phyloP scores from a whole-genome alignment of 2,797 vertebrate species.

The Chromis chromis region DNA sequence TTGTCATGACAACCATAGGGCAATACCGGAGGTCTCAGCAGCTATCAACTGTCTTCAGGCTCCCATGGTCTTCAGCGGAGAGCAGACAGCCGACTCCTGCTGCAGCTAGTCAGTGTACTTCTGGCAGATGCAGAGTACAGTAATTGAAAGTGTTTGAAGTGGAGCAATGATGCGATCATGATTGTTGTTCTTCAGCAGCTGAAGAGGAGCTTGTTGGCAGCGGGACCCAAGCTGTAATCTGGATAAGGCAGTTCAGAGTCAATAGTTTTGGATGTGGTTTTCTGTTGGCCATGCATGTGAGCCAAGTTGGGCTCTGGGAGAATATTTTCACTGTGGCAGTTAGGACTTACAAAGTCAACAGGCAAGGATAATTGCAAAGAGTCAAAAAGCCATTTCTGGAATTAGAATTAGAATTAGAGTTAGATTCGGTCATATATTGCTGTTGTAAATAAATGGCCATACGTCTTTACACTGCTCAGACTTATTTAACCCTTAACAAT shows the following conservation, averaged over 20 bases:
- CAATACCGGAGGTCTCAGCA: slow-evolving; percentile 28
- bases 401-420: neutral
- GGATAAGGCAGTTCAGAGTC: slow-evolving; percentile 20
- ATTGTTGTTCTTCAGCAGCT: slow-evolving; percentile 40
- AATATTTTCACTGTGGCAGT: slow-evolving; percentile 17
- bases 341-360: slow-evolving; percentile 26
- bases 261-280: slow-evolving; percentile 20
- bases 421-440: neutral
- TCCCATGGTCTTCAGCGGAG: slow-evolving; percentile 21
- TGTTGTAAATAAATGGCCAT: slow-evolving; percentile 25
- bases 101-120: slow-evolving; percentile 3
- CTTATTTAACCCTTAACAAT: neutral
- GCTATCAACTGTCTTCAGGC: slow-evolving; percentile 38
- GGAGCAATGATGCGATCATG: neutral
- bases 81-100: slow-evolving; percentile 24
- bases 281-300: slow-evolving; percentile 12
- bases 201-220: slow-evolving; percentile 39
- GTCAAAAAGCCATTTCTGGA: neutral
- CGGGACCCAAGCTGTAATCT: slow-evolving; percentile 32
- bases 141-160: slow-evolving; percentile 49
- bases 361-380: slow-evolving; percentile 7
- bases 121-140: slow-evolving; percentile 26
- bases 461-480: slow-evolving; percentile 8
- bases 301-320: slow-evolving; percentile 5
- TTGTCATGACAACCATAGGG: slow-evolving; percentile 44